Evolutionary conservation across 2,797 vertebrate genomes (phyloP), one percentile per base, ranked within the genome.

Genomic region (Pseudochaenichthys georgianus): DNA sequence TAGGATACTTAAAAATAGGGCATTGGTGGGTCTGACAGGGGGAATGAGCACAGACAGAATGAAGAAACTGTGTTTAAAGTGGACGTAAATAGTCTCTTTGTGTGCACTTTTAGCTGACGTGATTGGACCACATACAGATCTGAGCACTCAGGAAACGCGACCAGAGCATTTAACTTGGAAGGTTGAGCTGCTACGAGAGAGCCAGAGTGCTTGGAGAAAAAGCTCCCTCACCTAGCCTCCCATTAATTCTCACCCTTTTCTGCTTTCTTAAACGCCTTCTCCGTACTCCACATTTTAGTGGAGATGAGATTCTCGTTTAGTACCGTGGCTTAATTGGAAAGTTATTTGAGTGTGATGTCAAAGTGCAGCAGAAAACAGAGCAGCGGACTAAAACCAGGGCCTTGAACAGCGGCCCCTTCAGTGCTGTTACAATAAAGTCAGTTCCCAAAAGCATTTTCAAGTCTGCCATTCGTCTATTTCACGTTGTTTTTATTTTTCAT

Each of bases 111-210:
- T 47, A 66, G 67, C 73, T 80, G 82, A 87, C 67, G 51, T 85
- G 88, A 89, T 83, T 88, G 79, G 79, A 85, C 74, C 75, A 72
- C 61, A 77, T 78, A 71, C 84, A 58, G 75, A 88, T 82, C 75
- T 70, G 73, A 62, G 51, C 70, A 42, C 80, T 88, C 69, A 52
- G 84, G 76, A 90, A 92, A 88, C 81, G 64, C 28, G 43, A 89
- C 81, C 78, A 73, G 75, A 86, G 71, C 93, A 84, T 94, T 94
- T 93, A 81, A 74, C 85, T 93, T 93, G 90, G 91, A 93, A 80
- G 76, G 75, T 34, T 9, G 73, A 90, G 74, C 80, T 74, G 80
- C 87, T 70, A 1, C 47, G 73, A 84, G 86, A 85, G 76, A 73
- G 71, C 87, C 66, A 59, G 77, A 82, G 73, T 11, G 47, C 75